Evolutionary conservation across 2,888 invertebrate species (phyloP), one percentile per base, ranked within the genome.

Genomic region (Lottia scabra): DNA sequence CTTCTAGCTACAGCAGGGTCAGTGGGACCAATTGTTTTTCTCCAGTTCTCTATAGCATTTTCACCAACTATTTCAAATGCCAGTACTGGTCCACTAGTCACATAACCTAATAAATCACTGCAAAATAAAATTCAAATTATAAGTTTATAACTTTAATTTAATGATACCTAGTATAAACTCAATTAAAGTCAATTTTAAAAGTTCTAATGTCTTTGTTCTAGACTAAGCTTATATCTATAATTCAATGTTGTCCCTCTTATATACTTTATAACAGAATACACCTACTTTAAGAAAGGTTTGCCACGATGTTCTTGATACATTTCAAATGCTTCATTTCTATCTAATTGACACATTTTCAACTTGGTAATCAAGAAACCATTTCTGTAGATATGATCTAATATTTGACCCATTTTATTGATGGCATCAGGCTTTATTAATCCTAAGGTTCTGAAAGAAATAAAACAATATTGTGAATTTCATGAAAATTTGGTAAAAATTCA

Each of bases 351-450:
- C 93, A 95, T 95, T 84, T 94, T 93, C 83, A 95, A 92, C 84
- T 93, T 93, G 43, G 93, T 92, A 65, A 96, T 89, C 65, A 90
- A 89, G 76, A 92, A 91, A 65, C 88, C 87, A n/a, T 78, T 81
- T 66, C 93, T 91, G 82, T 92, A 90, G 16, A 97, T 92, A 30
- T 92, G 89, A 68, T 92, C 93, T 0, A 97, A 84, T 71, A 97
- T 93, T 83, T 93, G 93, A 0, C 96, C 96, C 78, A 94, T 91
- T 85, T 93, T 92, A 26, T 92, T 91, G 27, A 94, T 90, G 12
- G 93, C 92, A 73, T 93, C 91, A 12, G 95, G 95, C 88, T 95
- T 96, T 12, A 97, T 91, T 79, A 97, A 89, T 4, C 93, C 93
- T 89, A 95, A 94, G 1, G 95, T 94, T 77, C 90, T 89, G 78